phyloP scores from a whole-genome alignment of 2,797 vertebrate species.

The Capromys pilorides region DNA sequence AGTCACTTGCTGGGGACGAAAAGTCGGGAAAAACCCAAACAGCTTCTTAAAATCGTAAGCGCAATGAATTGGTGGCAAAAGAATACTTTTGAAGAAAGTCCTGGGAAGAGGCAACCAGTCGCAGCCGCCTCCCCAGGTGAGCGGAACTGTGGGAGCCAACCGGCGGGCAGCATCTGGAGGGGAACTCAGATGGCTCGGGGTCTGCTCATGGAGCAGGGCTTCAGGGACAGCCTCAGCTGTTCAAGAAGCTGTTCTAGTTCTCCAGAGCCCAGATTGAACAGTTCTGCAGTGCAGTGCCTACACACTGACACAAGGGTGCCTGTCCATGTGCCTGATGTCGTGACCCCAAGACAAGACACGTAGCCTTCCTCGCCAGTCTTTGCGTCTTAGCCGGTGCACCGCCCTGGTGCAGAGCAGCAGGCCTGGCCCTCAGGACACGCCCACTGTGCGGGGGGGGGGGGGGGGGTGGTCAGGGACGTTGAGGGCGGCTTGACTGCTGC shows the following conservation, averaged over 20 bases:
- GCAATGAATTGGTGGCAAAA: not conserved
- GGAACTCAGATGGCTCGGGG: not conserved
- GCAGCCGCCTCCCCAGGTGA: not conserved
- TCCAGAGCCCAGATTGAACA: conserved; percentile 16
- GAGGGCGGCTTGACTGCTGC: not conserved
- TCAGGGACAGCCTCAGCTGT: not conserved
- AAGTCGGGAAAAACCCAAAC: conserved; percentile 31
- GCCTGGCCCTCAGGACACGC: not conserved
- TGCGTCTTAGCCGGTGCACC: not conserved
- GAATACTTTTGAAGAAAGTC: not conserved
- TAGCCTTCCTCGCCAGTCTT: not conserved
- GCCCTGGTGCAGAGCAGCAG: not conserved
- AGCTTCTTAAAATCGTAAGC: conserved; percentile 37
- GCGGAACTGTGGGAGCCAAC: not conserved
- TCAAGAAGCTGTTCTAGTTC: conserved; percentile 15
- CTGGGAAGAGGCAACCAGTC: not conserved
- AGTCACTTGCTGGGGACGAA: not conserved
- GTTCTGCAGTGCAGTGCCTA: not conserved
- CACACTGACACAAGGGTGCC: not conserved
- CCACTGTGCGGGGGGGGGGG: not conserved
- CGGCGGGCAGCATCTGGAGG: too few relatives aligned
- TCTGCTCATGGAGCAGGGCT: not conserved
- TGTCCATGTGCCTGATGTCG: not conserved
- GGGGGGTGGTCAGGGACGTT: not conserved
- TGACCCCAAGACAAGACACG: not conserved